These are phyloP conservation scores for Chaenocephalus aceratus DNA, from an alignment of 2,113 vertebrate genomes.

Conservation along the genomic window DNA sequence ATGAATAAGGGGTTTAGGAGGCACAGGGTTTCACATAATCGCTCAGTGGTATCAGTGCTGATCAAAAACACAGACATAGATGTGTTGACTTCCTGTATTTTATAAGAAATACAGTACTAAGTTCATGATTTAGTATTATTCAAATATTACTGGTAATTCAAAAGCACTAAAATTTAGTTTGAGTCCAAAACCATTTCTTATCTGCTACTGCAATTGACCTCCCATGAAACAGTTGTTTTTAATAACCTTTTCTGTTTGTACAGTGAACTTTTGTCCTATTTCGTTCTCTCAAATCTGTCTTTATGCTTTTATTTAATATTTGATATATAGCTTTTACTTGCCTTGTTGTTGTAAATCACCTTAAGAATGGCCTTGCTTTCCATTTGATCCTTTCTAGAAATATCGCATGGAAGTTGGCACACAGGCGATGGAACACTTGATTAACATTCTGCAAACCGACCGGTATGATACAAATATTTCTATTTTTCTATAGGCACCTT, in stretches of 20 bases:
- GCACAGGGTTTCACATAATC: constrained; percentile 24
- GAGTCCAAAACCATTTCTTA: neutral
- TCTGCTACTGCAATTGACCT: neutral
- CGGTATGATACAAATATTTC: constrained; percentile 78
- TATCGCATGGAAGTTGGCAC: constrained; percentile 96
- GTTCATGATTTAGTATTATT: neutral
- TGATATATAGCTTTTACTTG: too few relatives aligned
- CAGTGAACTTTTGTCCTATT: neutral
- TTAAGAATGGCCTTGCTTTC: neutral
- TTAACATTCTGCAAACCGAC: constrained; percentile 94
- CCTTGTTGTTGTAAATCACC: too few relatives aligned
- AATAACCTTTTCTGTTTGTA: neutral
- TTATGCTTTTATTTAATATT: too few relatives aligned
- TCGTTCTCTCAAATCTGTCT: neutral
- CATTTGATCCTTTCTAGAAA: constrained; percentile 84
- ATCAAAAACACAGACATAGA: constrained; percentile 1
- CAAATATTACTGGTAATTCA: neutral
- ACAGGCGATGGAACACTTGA: constrained; percentile 94
- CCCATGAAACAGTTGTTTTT: too few relatives aligned
- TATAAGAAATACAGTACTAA: neutral
- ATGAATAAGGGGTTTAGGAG: constrained; percentile 55
- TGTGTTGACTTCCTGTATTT: constrained; percentile 27
- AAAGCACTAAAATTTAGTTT: neutral
- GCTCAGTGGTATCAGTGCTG: neutral
- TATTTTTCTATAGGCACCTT: too few relatives aligned